A percentile compares a stretch with the other conserved stretches of the same genome.
Evolutionary conservation across 2,113 vertebrate species (phyloP).

Genomic region (Genyomyrus donnyi): DNA sequence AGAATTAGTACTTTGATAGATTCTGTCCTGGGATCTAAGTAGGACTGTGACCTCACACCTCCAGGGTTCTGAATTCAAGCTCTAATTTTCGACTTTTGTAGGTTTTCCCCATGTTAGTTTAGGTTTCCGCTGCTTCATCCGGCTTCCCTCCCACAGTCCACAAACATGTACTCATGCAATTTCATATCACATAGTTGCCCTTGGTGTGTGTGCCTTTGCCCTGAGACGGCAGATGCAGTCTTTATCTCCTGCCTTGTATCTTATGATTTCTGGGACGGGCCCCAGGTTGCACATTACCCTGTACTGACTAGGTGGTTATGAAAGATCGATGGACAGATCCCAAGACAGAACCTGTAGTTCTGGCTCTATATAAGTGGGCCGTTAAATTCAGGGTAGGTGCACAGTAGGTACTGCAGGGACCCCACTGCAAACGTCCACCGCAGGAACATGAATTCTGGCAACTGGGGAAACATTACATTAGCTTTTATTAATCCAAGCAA

Average conservation of each 20-base stretch:
- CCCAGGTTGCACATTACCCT: neutral
- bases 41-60: neutral
- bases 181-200: neutral
- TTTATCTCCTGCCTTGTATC: neutral
- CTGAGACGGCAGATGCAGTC: neutral
- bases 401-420: neutral
- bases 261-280: neutral
- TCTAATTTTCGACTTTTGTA: neutral
- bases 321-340: neutral
- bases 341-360: neutral
- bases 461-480: conserved; percentile 60
- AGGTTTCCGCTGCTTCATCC: neutral
- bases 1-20: neutral
- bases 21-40: too few species aligned
- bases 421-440: neutral
- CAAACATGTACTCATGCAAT: neutral
- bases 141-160: neutral
- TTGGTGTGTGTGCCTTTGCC: neutral
- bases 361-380: neutral
- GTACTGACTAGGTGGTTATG: neutral
- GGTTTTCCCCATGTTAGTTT: neutral
- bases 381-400: neutral
- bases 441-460: neutral
- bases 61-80: neutral
- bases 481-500: conserved; percentile 93